Percentiles rank a stretch among this genome's conserved stretches.
These are phyloP conservation scores for Epinephelus lanceolatus DNA, from an alignment of 2,113 vertebrate genomes.

Conservation along the genomic window DNA sequence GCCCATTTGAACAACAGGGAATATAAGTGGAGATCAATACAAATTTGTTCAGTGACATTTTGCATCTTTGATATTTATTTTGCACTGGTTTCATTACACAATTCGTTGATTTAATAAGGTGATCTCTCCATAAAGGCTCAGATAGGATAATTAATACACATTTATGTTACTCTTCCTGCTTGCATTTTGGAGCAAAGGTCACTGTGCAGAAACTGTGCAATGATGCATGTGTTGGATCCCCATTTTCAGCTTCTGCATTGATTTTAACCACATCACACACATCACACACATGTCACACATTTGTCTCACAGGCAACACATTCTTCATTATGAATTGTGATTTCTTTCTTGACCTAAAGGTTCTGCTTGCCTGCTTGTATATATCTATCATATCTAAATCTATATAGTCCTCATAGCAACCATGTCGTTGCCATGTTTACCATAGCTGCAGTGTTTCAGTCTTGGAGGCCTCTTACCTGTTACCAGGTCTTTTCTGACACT, in stretches of 20 bases:
- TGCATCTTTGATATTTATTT: background rate
- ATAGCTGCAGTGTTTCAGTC: conserved; percentile 2
- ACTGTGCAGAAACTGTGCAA: too few species aligned
- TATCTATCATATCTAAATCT: background rate
- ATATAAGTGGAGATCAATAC: conserved; percentile 9
- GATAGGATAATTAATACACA: background rate
- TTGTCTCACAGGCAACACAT: background rate
- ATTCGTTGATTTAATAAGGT: background rate
- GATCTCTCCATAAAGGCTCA: background rate
- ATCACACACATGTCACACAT: too few species aligned
- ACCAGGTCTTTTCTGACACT: background rate
- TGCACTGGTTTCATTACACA: background rate
- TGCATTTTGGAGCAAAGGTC: background rate
- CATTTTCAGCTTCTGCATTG: background rate
- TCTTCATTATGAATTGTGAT: background rate
- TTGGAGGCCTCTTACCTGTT: conserved; percentile 7
- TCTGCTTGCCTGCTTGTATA: background rate
- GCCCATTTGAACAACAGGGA: background rate
- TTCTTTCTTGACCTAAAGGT: background rate
- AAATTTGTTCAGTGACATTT: conserved; percentile 4
- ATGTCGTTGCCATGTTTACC: conserved; percentile 38
- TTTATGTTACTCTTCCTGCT: background rate
- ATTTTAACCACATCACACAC: background rate
- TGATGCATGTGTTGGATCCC: background rate
- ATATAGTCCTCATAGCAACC: background rate